Percentiles rank a stretch among this genome's conserved stretches.
phyloP scores from a whole-genome alignment of 2,797 vertebrate genomes.

The Sylvia borin region DNA sequence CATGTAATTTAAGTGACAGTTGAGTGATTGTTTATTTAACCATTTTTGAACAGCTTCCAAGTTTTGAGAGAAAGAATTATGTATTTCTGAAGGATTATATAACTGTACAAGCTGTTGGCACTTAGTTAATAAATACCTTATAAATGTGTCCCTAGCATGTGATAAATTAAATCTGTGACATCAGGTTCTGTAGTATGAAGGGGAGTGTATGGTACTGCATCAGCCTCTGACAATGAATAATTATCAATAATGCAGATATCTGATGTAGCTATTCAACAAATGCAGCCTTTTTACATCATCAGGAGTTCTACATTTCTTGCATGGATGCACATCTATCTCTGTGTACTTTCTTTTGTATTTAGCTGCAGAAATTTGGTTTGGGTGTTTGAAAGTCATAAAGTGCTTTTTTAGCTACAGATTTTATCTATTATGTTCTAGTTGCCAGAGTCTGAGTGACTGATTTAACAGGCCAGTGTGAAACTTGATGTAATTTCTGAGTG shows the following conservation, averaged over 20 bases:
- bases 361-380: background rate
- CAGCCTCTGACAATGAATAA: background rate
- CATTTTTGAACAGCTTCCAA: constrained; percentile 7
- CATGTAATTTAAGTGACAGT: background rate
- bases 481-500: background rate
- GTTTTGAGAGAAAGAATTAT: background rate
- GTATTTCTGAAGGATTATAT: constrained; percentile 1
- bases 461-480: background rate
- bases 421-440: background rate
- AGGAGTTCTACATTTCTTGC: background rate
- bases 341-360: background rate
- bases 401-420: background rate
- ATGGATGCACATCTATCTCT: background rate
- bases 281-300: background rate
- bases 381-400: background rate
- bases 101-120: constrained; percentile 17
- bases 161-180: constrained; percentile 9
- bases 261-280: background rate
- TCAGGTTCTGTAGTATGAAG: background rate
- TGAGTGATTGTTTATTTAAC: constrained; percentile 39
- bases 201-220: background rate
- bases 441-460: background rate
- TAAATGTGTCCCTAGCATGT: background rate
- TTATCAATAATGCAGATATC: background rate
- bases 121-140: constrained; percentile 27